phyloP scores from a whole-genome alignment of 2,888 invertebrate species.

The Plebejus melissa region DNA sequence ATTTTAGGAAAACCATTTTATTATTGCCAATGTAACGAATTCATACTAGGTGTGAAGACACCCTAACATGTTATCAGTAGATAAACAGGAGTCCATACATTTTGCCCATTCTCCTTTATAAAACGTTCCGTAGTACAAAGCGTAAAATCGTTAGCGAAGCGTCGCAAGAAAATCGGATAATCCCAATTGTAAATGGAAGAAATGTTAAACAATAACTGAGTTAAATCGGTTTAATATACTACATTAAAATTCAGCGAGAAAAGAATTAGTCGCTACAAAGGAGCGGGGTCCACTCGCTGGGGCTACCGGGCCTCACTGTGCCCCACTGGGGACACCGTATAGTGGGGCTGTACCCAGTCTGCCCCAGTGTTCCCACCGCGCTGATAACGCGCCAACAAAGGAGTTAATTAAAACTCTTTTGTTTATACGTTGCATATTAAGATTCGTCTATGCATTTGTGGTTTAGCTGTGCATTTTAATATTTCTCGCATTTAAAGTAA shows the following conservation, averaged over 20 bases:
- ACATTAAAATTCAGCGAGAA: conserved; percentile 48
- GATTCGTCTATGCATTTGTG: conserved; percentile 7
- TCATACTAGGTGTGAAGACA: neutral
- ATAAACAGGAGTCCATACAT: neutral
- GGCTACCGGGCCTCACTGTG: neutral
- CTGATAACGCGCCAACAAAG: conserved; percentile 19
- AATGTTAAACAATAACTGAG: conserved; percentile 59
- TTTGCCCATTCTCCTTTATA: neutral
- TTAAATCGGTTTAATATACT: conserved; percentile 46
- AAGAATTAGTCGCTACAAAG: conserved; percentile 37
- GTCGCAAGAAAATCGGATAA: conserved; percentile 42
- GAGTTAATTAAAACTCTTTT: conserved; percentile 26
- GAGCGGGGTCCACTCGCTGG: neutral
- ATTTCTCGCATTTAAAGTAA: neutral
- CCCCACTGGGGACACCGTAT: neutral
- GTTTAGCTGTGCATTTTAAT: conserved; percentile 14
- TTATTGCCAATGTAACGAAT: neutral
- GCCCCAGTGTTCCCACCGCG: conserved; percentile 17
- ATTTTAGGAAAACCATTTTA: neutral
- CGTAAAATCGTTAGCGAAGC: conserved; percentile 35
- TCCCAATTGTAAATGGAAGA: conserved; percentile 58
- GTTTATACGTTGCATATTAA: conserved; percentile 25
- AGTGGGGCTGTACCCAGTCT: neutral
- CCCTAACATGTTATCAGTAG: neutral
- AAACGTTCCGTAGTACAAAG: neutral